Percentiles rank a stretch among this genome's conserved stretches.
Conservation (phyloP, 1,140 invertebrate species). For the Chrysoperla carnea region DNA sequence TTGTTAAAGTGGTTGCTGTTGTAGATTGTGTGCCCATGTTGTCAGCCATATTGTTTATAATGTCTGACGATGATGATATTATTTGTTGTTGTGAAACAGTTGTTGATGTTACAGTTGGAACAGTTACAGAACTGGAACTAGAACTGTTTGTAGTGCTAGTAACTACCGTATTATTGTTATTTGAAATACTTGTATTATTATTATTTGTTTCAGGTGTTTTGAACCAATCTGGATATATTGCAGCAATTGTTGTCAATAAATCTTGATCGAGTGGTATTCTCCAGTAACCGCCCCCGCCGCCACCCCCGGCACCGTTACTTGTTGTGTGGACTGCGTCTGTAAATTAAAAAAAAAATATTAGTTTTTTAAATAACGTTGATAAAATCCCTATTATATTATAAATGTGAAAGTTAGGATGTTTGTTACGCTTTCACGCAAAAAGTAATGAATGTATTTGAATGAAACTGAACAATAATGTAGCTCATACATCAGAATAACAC, state of each 20-base stretch:
- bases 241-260: conserved; percentile 72
- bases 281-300: conserved; percentile 67
- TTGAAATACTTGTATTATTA: not conserved
- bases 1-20: conserved; percentile 3
- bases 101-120: conserved; percentile 21
- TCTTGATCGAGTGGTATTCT: conserved; percentile 78
- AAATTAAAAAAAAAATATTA: not conserved
- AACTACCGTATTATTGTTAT: not conserved
- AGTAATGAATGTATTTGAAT: too few species aligned
- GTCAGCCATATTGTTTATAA: conserved; percentile 42
- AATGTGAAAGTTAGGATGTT: too few species aligned
- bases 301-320: conserved; percentile 64
- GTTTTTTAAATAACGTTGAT: too few species aligned
- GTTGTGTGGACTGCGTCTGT: conserved; percentile 6
- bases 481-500: too few species aligned
- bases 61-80: conserved; percentile 26
- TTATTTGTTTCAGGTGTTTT: conserved; percentile 21
- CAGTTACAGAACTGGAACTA: conserved; percentile 15
- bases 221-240: conserved; percentile 85
- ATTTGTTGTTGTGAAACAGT: conserved; percentile 16
- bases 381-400: too few species aligned
- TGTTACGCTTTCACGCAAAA: too few species aligned
- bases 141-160: not conserved
- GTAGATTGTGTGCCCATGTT: conserved; percentile 13
- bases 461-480: too few species aligned